Percentiles rank a stretch among this genome's conserved stretches.
phyloP scores from a whole-genome alignment of 2,113 vertebrate species.

The Mesitornis unicolor region DNA sequence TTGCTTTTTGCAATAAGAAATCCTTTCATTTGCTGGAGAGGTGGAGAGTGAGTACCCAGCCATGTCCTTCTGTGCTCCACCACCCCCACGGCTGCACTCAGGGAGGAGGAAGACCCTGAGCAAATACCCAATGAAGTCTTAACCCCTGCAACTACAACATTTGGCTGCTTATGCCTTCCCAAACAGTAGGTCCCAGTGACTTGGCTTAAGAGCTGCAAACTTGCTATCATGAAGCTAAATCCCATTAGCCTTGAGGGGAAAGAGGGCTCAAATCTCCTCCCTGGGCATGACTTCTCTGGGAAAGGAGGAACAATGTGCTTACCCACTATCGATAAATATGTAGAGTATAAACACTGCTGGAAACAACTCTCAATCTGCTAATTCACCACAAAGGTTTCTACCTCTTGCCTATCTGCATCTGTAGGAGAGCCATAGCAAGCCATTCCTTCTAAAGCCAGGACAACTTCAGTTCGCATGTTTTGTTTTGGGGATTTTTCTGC shows the following conservation, averaged over 20 bases:
- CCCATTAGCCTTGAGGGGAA: not conserved
- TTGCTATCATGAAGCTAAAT: not conserved
- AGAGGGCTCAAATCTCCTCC: not conserved
- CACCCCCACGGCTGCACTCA: not conserved
- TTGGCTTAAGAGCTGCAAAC: not conserved
- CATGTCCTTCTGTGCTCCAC: accelerated
- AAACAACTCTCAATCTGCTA: constrained; percentile 35
- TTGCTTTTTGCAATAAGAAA: not conserved
- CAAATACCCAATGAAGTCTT: not conserved
- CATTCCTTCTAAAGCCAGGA: not conserved
- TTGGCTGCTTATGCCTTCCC: not conserved
- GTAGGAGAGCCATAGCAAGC: not conserved
- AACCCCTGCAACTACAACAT: not conserved
- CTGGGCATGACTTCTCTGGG: not conserved
- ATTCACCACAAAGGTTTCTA: constrained; percentile 32
- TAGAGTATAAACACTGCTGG: not conserved
- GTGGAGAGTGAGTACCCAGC: not conserved
- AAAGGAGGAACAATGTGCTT: not conserved
- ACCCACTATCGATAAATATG: not conserved
- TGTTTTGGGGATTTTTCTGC: not conserved
- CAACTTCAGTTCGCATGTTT: not conserved
- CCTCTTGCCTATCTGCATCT: not conserved
- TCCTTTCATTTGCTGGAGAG: accelerated
- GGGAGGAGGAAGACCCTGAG: not conserved
- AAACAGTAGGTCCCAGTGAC: not conserved